A percentile compares a stretch with the other conserved stretches of the same genome.
Evolutionary conservation across 2,113 vertebrate species (phyloP).

Genomic region (Lamprotornis superbus): DNA sequence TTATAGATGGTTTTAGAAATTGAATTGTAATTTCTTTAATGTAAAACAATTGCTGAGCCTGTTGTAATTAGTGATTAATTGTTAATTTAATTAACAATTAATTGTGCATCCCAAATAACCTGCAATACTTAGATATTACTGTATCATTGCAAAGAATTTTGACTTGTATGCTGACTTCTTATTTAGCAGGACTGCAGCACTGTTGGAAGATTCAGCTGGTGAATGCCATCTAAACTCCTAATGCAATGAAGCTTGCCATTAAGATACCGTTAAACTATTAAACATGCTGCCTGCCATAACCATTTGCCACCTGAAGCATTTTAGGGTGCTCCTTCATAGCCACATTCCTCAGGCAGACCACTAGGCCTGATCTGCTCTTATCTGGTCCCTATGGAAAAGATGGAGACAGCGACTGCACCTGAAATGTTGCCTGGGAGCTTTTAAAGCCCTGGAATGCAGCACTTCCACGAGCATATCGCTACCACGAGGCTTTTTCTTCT

Average conservation of each 20-base stretch:
- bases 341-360: accelerated
- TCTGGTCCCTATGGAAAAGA: background rate
- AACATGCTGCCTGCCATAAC: background rate
- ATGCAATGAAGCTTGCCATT: background rate
- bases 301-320: background rate
- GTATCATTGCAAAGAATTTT: background rate
- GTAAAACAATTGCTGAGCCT: background rate
- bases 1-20: background rate
- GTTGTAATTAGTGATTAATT: background rate
- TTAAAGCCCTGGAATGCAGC: background rate
- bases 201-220: background rate
- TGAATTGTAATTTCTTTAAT: background rate
- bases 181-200: background rate
- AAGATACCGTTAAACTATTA: background rate
- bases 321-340: background rate
- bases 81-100: background rate
- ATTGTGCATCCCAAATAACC: background rate
- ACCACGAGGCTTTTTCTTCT: background rate
- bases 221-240: background rate
- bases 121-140: background rate
- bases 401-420: background rate
- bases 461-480: background rate
- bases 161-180: background rate
- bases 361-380: background rate
- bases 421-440: background rate